Conservation (phyloP, 2,797 vertebrate species). For the Acanthornis magna region DNA sequence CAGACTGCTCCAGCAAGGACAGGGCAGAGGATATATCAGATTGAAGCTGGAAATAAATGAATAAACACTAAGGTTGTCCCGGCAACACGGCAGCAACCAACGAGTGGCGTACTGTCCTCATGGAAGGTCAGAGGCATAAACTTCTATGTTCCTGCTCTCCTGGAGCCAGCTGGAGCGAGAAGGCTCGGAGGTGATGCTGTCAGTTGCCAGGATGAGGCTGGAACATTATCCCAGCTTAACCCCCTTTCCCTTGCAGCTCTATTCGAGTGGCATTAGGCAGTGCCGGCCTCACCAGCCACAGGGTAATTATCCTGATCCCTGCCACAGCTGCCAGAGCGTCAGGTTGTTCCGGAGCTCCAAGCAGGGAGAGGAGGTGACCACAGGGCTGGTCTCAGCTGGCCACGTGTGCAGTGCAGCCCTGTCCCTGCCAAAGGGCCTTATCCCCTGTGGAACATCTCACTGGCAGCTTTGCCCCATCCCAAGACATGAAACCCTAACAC, state of each 20-base stretch:
- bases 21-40: not conserved
- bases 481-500: not conserved
- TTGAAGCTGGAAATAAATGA: not conserved
- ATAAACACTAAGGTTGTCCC: not conserved
- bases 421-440: not conserved
- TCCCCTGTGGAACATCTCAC: rapidly evolving
- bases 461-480: not conserved
- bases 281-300: not conserved
- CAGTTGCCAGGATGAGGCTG: not conserved
- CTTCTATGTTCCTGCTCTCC: not conserved
- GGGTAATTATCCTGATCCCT: not conserved
- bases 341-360: not conserved
- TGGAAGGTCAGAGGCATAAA: not conserved
- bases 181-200: not conserved
- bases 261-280: not conserved
- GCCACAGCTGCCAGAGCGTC: not conserved
- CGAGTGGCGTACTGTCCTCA: rapidly evolving
- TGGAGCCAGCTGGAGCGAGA: not conserved
- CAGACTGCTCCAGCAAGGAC: not conserved
- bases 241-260: not conserved
- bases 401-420: not conserved
- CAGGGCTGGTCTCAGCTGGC: not conserved
- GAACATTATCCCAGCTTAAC: constrained; percentile 47
- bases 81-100: not conserved
- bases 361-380: not conserved